Evolutionary conservation across 2,797 vertebrate species (phyloP).

Genomic region (Pampus argenteus): DNA sequence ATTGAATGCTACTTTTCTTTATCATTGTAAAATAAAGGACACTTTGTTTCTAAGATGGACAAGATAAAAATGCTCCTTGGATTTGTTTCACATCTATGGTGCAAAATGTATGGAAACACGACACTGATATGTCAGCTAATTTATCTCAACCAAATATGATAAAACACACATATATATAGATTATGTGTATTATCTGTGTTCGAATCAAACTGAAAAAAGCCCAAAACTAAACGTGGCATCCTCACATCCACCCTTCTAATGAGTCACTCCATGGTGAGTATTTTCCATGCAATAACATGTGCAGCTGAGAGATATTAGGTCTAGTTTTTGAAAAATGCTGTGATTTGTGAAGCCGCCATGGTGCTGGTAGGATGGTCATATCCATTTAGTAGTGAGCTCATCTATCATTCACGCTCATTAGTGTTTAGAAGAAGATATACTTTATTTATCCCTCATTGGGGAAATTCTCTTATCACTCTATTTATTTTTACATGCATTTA

Average conservation of each 20-base stretch:
- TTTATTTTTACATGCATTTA: conserved; percentile 41
- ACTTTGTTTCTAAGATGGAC: conserved; percentile 5
- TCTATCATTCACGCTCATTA: conserved; percentile 68
- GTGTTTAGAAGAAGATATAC: too few relatives aligned
- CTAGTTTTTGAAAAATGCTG: conserved; percentile 43
- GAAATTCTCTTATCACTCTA: too few relatives aligned
- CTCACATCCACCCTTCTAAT: conserved; percentile 18
- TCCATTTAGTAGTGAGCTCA: conserved; percentile 54
- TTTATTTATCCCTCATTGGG: too few relatives aligned
- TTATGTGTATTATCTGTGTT: not conserved
- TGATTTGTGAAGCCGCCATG: conserved; percentile 44
- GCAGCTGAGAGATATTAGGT: conserved; percentile 20
- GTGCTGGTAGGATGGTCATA: conserved; percentile 35
- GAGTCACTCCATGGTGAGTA: conserved; percentile 17
- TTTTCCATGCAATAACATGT: conserved; percentile 17
- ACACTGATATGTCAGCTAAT: not conserved
- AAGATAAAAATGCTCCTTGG: conserved; percentile 4
- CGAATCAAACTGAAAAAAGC: conserved; percentile 3
- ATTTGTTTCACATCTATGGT: conserved; percentile 23
- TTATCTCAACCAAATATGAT: not conserved
- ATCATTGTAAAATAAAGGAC: conserved; percentile 24
- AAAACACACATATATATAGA: not conserved
- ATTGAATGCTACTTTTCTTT: conserved; percentile 41
- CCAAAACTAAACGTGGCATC: conserved; percentile 9
- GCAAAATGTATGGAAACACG: not conserved